Evolutionary conservation across 2,113 vertebrate genomes (phyloP).

Genomic region (Bungarus multicinctus): DNA sequence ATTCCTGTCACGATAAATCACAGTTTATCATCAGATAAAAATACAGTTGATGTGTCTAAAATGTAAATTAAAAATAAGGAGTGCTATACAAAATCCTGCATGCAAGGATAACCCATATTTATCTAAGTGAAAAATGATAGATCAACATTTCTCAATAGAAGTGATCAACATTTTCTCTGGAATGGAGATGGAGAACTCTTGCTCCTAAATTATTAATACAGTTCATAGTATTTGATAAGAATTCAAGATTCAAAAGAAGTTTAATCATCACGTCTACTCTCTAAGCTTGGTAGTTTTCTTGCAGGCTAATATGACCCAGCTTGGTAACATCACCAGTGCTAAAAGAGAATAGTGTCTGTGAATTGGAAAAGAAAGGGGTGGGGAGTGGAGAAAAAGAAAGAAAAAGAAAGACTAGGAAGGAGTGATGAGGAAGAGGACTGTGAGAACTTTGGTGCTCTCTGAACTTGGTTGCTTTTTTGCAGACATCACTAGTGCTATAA

Average conservation of each 20-base stretch:
- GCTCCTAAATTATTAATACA: neutral
- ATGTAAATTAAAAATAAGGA: neutral
- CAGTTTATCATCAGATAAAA: neutral
- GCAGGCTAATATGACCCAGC: too few species aligned
- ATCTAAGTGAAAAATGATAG: neutral
- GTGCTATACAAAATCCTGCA: neutral
- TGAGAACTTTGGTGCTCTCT: too few species aligned
- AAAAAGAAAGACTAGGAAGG: too few species aligned
- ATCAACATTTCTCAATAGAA: neutral
- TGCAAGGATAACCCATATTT: neutral
- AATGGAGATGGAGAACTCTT: neutral
- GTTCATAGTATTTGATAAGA: conserved; percentile 53
- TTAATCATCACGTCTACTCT: conserved; percentile 37
- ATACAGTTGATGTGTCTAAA: neutral
- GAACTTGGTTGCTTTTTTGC: too few species aligned
- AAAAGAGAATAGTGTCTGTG: too few species aligned
- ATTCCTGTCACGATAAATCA: neutral
- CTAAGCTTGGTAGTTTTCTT: too few species aligned
- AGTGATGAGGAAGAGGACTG: too few species aligned
- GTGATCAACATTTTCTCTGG: neutral
- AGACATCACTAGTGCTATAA: too few species aligned
- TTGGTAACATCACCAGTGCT: too few species aligned
- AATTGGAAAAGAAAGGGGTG: too few species aligned
- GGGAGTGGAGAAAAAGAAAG: too few species aligned
- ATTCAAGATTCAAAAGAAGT: conserved; percentile 45